These are phyloP conservation scores for Columba guinea DNA, from an alignment of 2,797 vertebrate species.

Conservation along the genomic window DNA sequence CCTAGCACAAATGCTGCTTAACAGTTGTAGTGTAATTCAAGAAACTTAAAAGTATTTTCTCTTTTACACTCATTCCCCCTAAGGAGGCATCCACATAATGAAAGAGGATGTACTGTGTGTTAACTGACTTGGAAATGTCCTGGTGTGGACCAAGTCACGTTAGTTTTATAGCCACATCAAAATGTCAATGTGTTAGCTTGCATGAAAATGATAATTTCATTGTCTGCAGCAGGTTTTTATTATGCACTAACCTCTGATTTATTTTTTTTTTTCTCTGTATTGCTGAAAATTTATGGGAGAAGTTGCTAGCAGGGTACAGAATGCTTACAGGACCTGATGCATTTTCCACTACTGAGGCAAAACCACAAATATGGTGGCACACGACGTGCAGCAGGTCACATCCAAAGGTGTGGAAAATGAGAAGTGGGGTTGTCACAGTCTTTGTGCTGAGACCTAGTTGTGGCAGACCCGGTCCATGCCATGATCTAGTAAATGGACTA, in stretches of 20 bases:
- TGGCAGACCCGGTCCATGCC: neutral
- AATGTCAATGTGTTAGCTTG: neutral
- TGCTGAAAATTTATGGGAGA: neutral
- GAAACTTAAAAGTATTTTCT: neutral
- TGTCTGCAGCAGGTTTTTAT: neutral
- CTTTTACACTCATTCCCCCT: neutral
- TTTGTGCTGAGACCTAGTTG: neutral
- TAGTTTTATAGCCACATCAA: neutral
- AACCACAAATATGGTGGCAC: neutral
- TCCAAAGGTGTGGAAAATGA: neutral
- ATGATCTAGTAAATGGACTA: no score
- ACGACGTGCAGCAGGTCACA: neutral
- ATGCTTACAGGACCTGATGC: neutral
- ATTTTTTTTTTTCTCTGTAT: neutral
- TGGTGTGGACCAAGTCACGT: neutral
- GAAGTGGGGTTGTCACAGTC: rapidly evolving
- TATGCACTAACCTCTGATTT: neutral
- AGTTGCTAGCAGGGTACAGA: neutral
- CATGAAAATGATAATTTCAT: neutral
- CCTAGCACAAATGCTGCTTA: neutral
- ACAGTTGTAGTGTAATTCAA: neutral
- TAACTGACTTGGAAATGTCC: neutral
- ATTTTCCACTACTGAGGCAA: neutral
- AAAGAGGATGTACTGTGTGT: neutral
- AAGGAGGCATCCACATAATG: neutral